Percentiles rank a stretch among this genome's conserved stretches.
Evolutionary conservation across 2,797 vertebrate species (phyloP).

Genomic region (Tympanoctomys barrerae): DNA sequence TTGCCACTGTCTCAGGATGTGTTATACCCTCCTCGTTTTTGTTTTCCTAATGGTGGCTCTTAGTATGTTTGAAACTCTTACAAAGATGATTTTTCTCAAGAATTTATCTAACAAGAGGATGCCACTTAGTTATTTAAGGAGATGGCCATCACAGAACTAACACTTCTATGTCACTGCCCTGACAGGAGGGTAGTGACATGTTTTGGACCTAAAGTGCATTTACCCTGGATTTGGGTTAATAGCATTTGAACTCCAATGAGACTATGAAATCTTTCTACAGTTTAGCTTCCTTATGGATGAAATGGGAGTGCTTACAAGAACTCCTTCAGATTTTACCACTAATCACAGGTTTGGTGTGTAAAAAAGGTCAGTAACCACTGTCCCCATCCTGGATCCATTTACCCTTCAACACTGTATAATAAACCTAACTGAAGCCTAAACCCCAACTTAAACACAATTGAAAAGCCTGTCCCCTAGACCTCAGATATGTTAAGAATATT

Average conservation of each 20-base stretch:
- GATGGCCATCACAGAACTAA: neutral
- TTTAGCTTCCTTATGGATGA: too few species aligned
- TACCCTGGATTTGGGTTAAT: too few species aligned
- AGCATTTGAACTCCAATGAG: too few species aligned
- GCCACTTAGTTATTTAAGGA: neutral
- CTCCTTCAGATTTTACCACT: neutral
- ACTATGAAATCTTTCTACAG: too few species aligned
- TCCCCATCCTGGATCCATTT: accelerated
- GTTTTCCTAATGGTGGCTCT: neutral
- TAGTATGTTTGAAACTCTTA: neutral
- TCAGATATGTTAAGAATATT: neutral
- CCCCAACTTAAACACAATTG: too few species aligned
- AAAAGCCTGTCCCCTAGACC: neutral
- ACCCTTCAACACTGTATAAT: neutral
- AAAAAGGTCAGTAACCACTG: neutral
- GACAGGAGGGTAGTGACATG: neutral
- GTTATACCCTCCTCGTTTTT: neutral
- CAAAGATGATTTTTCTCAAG: neutral
- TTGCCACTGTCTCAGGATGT: neutral
- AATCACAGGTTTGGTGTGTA: neutral
- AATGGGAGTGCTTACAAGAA: too few species aligned
- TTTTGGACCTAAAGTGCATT: neutral
- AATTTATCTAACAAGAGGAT: neutral
- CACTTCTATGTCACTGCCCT: neutral
- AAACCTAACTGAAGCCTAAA: neutral